Conservation (phyloP, 1,140 invertebrate species). For the Oreohelix idahoensis region DNA sequence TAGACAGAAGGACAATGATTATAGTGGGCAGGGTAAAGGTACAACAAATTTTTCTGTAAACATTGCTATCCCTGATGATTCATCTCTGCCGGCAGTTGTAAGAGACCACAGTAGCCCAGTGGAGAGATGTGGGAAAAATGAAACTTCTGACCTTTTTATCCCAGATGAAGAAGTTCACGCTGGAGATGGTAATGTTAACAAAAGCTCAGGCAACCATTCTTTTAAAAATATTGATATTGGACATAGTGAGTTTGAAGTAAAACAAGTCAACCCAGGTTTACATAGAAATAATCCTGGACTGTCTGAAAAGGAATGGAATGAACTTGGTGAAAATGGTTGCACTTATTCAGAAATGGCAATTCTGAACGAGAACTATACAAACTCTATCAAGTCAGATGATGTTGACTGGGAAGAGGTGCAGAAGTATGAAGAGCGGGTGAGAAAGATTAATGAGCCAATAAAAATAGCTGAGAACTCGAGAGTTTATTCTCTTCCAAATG, state of each 20-base stretch:
- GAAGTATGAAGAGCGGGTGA: constrained; percentile 18
- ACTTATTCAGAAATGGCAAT: constrained; percentile 12
- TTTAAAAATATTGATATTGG: not conserved
- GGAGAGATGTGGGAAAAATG: not conserved
- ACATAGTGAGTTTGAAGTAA: not conserved
- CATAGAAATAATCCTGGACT: not conserved
- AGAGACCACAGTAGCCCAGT: constrained; percentile 27
- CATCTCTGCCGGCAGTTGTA: constrained; percentile 20
- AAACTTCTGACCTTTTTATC: constrained; percentile 14
- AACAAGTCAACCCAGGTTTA: not conserved
- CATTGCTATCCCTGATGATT: constrained; percentile 22
- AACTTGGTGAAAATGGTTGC: not conserved
- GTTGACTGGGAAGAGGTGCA: constrained; percentile 26
- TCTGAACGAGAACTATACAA: constrained; percentile 32
- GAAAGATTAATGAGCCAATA: constrained; percentile 27
- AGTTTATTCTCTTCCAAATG: constrained; percentile 19
- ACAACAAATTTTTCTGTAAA: not conserved
- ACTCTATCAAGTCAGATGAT: constrained; percentile 31
- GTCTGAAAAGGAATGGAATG: not conserved
- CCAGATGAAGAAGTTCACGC: not conserved
- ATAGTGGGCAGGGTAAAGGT: not conserved
- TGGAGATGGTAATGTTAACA: not conserved
- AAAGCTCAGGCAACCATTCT: not conserved
- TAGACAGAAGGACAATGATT: not conserved
- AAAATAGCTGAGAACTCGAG: constrained; percentile 8